These are phyloP conservation scores for Sinocyclocheilus rhinocerous DNA, from an alignment of 2,113 vertebrate genomes.

Conservation along the genomic window DNA sequence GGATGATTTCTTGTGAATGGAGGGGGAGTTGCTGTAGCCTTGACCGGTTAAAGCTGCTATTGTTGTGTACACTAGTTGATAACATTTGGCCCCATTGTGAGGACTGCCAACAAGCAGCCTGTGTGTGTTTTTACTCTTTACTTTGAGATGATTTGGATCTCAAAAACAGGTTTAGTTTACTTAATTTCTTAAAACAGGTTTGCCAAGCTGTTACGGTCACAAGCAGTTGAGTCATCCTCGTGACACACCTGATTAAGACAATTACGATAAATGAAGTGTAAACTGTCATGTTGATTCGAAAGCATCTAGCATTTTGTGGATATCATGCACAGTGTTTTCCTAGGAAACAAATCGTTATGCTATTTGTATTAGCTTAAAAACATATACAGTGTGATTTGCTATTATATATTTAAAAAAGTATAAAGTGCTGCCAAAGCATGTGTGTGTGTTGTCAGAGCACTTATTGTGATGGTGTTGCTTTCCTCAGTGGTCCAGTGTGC, in stretches of 20 bases:
- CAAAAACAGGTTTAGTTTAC: background rate
- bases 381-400: background rate
- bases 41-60: background rate
- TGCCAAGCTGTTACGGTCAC: background rate
- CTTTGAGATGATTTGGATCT: background rate
- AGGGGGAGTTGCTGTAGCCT: background rate
- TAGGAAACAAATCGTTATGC: background rate
- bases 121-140: background rate
- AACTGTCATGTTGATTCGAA: background rate
- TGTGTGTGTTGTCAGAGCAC: background rate
- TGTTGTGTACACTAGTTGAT: constrained; percentile 5
- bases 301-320: background rate
- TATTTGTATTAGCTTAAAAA: background rate
- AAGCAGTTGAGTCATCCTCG: background rate
- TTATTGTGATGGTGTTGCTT: constrained; percentile 32
- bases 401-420: background rate
- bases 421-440: background rate
- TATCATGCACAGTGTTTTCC: background rate
- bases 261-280: background rate
- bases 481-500: constrained; percentile 20
- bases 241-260: background rate
- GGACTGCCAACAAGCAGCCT: background rate
- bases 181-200: background rate
- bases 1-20: background rate
- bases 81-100: background rate